phyloP scores from a whole-genome alignment of 2,113 vertebrate species.

The Oncorhynchus mykiss region DNA sequence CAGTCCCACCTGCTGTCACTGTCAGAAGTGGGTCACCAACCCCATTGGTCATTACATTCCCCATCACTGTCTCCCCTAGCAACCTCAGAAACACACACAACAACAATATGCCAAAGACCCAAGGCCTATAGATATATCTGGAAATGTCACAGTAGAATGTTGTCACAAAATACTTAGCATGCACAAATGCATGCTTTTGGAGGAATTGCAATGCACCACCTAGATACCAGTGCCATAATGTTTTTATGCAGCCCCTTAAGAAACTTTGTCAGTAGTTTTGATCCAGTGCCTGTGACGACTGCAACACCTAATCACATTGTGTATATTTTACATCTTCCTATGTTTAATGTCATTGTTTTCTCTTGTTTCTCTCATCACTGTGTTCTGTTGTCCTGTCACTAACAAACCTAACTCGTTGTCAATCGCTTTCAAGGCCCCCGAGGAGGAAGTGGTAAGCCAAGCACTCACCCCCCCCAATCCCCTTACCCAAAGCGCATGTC shows the following conservation, averaged over 20 bases:
- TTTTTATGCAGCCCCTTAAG: background rate
- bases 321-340: background rate
- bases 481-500: conserved; percentile 39
- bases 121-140: background rate
- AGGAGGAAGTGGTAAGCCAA: conserved; percentile 96
- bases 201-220: background rate
- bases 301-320: background rate
- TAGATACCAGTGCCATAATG: background rate
- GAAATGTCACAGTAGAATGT: conserved; percentile 1
- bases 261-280: background rate
- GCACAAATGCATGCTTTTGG: background rate
- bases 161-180: background rate
- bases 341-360: background rate
- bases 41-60: conserved; percentile 9
- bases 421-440: conserved; percentile 93
- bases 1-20: conserved; percentile 12
- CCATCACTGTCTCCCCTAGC: conserved; percentile 13
- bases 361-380: background rate
- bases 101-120: conserved; percentile 26
- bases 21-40: conserved; percentile 25
- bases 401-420: conserved; percentile 86
- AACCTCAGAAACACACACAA: conserved; percentile 28
- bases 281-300: background rate
- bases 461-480: conserved; percentile 43
- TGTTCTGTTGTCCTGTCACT: conserved; percentile 61